These are phyloP conservation scores for Lepus americanus DNA, from an alignment of 2,113 vertebrate genomes.

Conservation along the genomic window DNA sequence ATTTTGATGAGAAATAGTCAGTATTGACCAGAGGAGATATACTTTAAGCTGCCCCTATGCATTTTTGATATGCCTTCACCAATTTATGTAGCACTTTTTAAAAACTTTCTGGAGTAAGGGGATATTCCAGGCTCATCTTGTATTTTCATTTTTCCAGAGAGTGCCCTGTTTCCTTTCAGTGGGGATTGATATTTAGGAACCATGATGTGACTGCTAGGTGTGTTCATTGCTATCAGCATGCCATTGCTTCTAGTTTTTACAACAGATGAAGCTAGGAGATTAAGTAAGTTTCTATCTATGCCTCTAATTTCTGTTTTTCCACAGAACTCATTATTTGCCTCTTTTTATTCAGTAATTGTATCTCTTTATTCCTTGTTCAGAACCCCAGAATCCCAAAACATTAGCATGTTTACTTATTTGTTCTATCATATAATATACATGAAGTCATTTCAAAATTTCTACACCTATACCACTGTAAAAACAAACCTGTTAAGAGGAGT, in stretches of 20 bases:
- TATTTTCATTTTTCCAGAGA: slow-evolving; percentile 25
- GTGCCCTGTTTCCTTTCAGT: neutral
- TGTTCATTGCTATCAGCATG: neutral
- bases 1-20: slow-evolving; percentile 19
- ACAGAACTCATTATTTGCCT: neutral
- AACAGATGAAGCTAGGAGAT: neutral
- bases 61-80: neutral
- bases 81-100: neutral
- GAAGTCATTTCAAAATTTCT: neutral
- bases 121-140: neutral
- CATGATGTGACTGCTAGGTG: neutral
- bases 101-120: neutral
- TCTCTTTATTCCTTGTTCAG: neutral
- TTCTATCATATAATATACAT: neutral
- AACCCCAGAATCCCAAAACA: neutral
- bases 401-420: neutral
- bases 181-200: neutral
- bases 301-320: neutral
- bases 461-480: neutral
- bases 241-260: neutral
- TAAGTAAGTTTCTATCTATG: neutral
- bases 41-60: neutral
- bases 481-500: neutral
- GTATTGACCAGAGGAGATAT: neutral
- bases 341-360: neutral